Percentiles rank a stretch among this genome's conserved stretches.
Evolutionary conservation across 1,140 invertebrate species (phyloP).

Genomic region (Trachymyrmex cornetzi): DNA sequence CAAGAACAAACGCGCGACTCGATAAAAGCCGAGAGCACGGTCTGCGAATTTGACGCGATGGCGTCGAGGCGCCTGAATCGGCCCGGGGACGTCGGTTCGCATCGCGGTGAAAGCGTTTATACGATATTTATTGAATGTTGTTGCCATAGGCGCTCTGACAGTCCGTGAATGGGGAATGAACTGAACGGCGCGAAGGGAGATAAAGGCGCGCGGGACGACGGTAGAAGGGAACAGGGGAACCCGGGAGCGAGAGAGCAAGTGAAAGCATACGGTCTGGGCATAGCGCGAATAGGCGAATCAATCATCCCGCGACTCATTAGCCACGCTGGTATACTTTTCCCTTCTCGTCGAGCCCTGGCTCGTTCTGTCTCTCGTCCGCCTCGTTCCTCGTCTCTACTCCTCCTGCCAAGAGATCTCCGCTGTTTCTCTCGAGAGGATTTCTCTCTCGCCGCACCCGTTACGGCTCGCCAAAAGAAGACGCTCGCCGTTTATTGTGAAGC

Average conservation of each 20-base stretch:
- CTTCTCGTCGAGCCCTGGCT: constrained; percentile 60
- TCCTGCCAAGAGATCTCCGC: constrained; percentile 17
- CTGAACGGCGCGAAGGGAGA: constrained; percentile 77
- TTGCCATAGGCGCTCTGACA: constrained; percentile 69
- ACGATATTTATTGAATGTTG: constrained; percentile 78
- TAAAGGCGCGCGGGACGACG: constrained; percentile 70
- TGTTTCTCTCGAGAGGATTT: constrained; percentile 54
- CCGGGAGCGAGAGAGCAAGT: constrained; percentile 74
- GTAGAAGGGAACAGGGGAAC: constrained; percentile 29
- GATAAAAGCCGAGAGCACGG: constrained; percentile 38
- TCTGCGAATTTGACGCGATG: constrained; percentile 66
- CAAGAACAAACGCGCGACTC: constrained; percentile 10
- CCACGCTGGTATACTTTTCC: constrained; percentile 75
- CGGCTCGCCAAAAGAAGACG: constrained; percentile 3
- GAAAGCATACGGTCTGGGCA: constrained; percentile 78
- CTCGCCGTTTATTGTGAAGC: constrained; percentile 17
- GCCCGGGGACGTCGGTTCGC: constrained; percentile 50
- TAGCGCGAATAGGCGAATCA: constrained; percentile 82
- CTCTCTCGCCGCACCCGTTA: constrained; percentile 54
- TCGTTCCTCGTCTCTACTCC: constrained; percentile 25
- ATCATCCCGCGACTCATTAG: constrained; percentile 86
- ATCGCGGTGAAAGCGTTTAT: constrained; percentile 75
- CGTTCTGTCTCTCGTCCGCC: constrained; percentile 55
- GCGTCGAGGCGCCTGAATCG: constrained; percentile 66
- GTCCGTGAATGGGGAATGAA: constrained; percentile 80